Evolutionary conservation across 2,888 invertebrate species (phyloP), one percentile per base, ranked within the genome.

Genomic region (Balanococcus diminutus): DNA sequence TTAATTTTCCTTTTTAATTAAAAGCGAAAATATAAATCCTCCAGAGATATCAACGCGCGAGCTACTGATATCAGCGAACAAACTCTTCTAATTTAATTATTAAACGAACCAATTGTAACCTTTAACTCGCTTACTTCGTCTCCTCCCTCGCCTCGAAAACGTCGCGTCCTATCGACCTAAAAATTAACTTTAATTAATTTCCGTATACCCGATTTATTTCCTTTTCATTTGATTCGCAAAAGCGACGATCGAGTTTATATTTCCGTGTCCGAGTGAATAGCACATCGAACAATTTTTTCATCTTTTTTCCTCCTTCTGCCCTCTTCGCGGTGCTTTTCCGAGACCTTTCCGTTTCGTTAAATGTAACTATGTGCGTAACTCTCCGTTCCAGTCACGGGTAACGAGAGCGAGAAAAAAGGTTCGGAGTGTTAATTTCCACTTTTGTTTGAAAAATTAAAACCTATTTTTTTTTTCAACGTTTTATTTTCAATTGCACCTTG

Each of bases 11-110:
- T 84, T 84, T 84, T 84, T 84, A 84, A 84, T 84, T 84, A 84
- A 84, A 84, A 84, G 84, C 75, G 84, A 84, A 84, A 84, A 84
- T 84, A 84, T 84, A 84, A 84, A 84, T 84, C 84, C 84, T 84
- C 84, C 42, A 84, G 84, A 84, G 84, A 84, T 84, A 84, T 84
- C 84, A 75, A 84, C 84, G 84, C 32, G 28, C 75, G 46, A 16
- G 75, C 36, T 84, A 75, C 25, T 72, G 84, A 84, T 84, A 84
- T 84, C 84, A 75, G 28, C 84, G 72, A 84, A 72, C 84, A 75
- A 83, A 84, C 84, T 84, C 84, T 84, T 84, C 84, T 84, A 84
- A 84, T 84, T 84, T 84, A 84, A 84, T 84, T 84, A 84, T 84
- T 46, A 75, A 84, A 84, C 84, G 75, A 84, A 84, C 84, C 84